Evolutionary conservation across 2,888 invertebrate genomes (phyloP), one percentile per base, ranked within the genome.

Genomic region (Lomographa bimaculata): DNA sequence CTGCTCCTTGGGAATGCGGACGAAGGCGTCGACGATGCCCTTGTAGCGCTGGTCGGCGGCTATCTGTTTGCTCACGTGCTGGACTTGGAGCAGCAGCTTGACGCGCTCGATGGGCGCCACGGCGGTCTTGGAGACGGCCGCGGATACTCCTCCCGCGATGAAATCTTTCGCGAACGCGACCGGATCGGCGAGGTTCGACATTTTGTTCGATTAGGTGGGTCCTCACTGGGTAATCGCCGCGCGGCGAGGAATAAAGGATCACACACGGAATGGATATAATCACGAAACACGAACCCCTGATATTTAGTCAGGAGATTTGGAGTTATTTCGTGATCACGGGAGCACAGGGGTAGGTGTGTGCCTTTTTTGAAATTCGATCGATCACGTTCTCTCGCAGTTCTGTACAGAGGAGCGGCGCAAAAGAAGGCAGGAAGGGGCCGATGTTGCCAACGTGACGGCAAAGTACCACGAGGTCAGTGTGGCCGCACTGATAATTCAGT

Each of bases 61-160:
- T 75, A 97, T 97, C 90, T 97, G 97, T 90, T 96, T 97, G 84
- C 97, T 97, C 73, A 97, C 96, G 89, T 97, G 96, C 91, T 98
- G 98, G 54, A 98, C 97, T 90, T 98, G 98, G 58, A 98, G 93
- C 60, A 98, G 92, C 78, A 98, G 91, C 90, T 98, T 98, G 46
- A 98, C 98, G 73, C 98, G 94, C 91, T 98, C 98, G 85, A 98
- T 98, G 72, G 98, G 98, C 34, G 98, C 98, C 54, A 98, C 98
- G 55, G 96, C 95, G 56, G 98, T 98, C 89, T 98, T 98, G 65
- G 98, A 97, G 67, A 98, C 94, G 62, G 97, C 98, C 55, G 98
- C 98, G 48, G 98, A 95, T 53, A 97, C 91, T 74, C 98, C 98
- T 74, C 98, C 98, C 70, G 97, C 97, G 71, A 96, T 83, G 87